These are phyloP conservation scores for Acomys russatus DNA, from an alignment of 2,797 vertebrate genomes.

Conservation along the genomic window DNA sequence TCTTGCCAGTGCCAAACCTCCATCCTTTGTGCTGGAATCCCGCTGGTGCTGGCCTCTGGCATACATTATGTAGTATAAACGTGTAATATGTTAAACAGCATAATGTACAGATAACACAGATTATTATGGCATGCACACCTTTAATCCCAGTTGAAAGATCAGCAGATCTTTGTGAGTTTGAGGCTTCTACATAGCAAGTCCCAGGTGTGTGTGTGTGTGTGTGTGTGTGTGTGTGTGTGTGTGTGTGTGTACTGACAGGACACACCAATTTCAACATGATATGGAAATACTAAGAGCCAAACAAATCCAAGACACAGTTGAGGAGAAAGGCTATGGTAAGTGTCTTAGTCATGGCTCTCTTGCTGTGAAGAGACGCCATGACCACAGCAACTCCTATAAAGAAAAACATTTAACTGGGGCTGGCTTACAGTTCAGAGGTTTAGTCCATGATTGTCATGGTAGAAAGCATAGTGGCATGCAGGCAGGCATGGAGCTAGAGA, in stretches of 20 bases:
- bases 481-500: background rate
- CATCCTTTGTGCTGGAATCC: too few species aligned
- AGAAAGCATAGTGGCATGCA: background rate
- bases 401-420: background rate
- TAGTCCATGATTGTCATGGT: background rate
- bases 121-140: background rate
- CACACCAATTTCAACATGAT: background rate
- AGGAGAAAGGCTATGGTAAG: background rate
- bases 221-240: background rate
- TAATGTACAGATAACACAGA: background rate
- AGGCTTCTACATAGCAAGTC: background rate
- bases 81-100: background rate
- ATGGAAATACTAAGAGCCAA: background rate
- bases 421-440: background rate
- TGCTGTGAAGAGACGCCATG: background rate
- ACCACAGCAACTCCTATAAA: background rate
- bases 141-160: background rate
- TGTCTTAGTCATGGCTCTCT: background rate
- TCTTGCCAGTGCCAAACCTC: too few species aligned
- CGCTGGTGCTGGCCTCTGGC: too few species aligned
- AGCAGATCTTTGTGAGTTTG: background rate
- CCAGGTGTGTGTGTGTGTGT: background rate
- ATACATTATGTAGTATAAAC: background rate
- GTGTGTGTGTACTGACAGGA: background rate
- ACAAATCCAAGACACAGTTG: background rate